Evolutionary conservation across 1,140 invertebrate genomes (phyloP), one percentile per base, ranked within the genome.

Genomic region (Mactra quadrangularis): DNA sequence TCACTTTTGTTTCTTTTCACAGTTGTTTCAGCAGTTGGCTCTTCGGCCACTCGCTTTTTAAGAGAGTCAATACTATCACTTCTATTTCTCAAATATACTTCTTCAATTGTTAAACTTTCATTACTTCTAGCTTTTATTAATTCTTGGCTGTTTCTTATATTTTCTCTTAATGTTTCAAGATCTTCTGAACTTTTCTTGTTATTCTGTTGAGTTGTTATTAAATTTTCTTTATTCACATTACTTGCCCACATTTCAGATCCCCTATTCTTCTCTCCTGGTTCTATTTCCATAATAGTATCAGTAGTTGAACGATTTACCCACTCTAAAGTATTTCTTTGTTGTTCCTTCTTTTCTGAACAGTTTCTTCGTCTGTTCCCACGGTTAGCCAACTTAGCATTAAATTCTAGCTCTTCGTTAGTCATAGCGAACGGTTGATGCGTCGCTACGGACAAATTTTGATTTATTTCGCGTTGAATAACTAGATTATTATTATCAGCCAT

Each of bases 101-200:
- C 52, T 19, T 59, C 55, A 31, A 57, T 75, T 47, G 45, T 52
- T 17, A 66, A 29, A 77, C 45, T 77, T 52, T 79, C 76, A 29
- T 45, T 38, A 45, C 76, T 68, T 68, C 52, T 35, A 19, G 15
- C 31, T 29, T 79, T 79, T 27, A 50, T 15, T 22, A 64, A 79
- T 45, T 79, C 62, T 41, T 41, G 60, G 64, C 76, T 79, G 50
- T 79, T 79, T 57, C 41, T 68, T 27, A 79, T 68, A 38, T 79
- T 79, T 79, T 79, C 76, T 52, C 76, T 25, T 38, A 79, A 35
- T 25, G 76, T 79, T 1, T 68, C 64, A 6, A 79, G 22, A 41
- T 38, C 57, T 7, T 15, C 15, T n/a, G n/a, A n/a, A 57, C 76
- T 79, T 0, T 60, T 31, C 41, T 29, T 68, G 35, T 79, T 79